Evolutionary conservation across 1,140 invertebrate species (phyloP).

Genomic region (Oryctes rhinoceros): DNA sequence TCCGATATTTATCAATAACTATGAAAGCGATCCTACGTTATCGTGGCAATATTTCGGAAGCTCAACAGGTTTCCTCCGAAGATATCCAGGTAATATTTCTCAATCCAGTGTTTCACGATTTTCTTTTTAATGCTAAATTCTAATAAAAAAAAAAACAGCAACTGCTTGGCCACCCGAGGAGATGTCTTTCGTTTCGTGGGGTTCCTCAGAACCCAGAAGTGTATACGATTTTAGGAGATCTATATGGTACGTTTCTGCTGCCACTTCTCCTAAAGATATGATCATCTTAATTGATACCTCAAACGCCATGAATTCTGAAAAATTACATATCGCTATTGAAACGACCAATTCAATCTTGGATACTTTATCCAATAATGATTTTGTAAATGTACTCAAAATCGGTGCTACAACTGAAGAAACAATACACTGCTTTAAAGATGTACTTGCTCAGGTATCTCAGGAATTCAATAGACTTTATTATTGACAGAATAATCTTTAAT

Average conservation of each 20-base stretch:
- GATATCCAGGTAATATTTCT: slow-evolving; percentile 82
- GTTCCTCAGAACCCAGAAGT: slow-evolving; percentile 68
- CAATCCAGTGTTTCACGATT: neutral
- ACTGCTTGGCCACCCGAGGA: slow-evolving; percentile 79
- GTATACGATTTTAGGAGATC: slow-evolving; percentile 89
- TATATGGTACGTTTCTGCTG: slow-evolving; percentile 94
- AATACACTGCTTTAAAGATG: slow-evolving; percentile 87
- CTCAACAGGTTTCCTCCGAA: slow-evolving; percentile 87
- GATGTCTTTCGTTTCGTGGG: slow-evolving; percentile 59
- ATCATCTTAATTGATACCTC: slow-evolving; percentile 91
- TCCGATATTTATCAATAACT: slow-evolving; percentile 90
- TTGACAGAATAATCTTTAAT: neutral
- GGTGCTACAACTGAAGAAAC: slow-evolving; percentile 78
- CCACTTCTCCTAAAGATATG: slow-evolving; percentile 96
- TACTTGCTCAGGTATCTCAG: slow-evolving; percentile 76
- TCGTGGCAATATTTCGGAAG: slow-evolving; percentile 98
- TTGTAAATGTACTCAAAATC: slow-evolving; percentile 92
- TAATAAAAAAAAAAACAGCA: slow-evolving; percentile 62
- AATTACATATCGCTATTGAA: slow-evolving; percentile 83
- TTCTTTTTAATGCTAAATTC: slow-evolving; percentile 27
- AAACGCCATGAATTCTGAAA: slow-evolving; percentile 87
- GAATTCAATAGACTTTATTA: neutral
- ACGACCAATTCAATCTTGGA: slow-evolving; percentile 90
- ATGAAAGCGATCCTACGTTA: slow-evolving; percentile 87
- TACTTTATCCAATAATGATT: slow-evolving; percentile 95